Evolutionary conservation across 2,888 invertebrate genomes (phyloP).

Genomic region (Noctua comes): DNA sequence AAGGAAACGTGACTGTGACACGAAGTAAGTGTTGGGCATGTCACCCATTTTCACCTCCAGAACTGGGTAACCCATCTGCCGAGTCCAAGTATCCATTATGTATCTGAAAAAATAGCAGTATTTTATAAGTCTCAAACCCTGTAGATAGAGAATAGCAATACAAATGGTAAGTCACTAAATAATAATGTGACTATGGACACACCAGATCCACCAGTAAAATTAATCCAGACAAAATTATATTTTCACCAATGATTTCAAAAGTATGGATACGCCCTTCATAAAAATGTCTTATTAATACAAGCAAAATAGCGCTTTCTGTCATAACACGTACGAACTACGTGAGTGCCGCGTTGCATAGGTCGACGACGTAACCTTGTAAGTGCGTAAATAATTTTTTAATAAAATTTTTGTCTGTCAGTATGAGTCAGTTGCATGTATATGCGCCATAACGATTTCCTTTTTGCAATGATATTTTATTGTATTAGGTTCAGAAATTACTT

Average conservation of each 20-base stretch:
- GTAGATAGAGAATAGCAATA: neutral
- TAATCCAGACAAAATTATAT: neutral
- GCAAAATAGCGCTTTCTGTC: no score
- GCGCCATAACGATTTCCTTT: no score
- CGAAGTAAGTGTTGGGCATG: slow-evolving; percentile 85
- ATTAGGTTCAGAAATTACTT: no score
- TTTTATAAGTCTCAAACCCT: neutral
- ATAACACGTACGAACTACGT: no score
- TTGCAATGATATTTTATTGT: no score
- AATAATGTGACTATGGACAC: neutral
- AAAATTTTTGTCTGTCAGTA: no score
- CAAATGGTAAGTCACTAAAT: neutral
- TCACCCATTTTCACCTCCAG: slow-evolving; percentile 90
- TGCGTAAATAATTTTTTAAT: no score
- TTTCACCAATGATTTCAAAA: neutral
- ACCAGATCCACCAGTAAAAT: neutral
- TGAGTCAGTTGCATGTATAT: no score
- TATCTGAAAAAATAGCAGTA: slow-evolving; percentile 75
- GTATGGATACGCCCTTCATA: no score
- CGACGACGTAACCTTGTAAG: no score
- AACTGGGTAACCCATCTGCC: slow-evolving; percentile 96
- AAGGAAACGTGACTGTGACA: slow-evolving; percentile 94
- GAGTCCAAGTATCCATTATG: slow-evolving; percentile 97
- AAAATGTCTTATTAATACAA: no score
- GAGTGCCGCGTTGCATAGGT: no score